Percentiles rank a stretch among this genome's conserved stretches.
These are phyloP conservation scores for Lichenostomus cassidix DNA, from an alignment of 2,113 vertebrate genomes.

Conservation along the genomic window DNA sequence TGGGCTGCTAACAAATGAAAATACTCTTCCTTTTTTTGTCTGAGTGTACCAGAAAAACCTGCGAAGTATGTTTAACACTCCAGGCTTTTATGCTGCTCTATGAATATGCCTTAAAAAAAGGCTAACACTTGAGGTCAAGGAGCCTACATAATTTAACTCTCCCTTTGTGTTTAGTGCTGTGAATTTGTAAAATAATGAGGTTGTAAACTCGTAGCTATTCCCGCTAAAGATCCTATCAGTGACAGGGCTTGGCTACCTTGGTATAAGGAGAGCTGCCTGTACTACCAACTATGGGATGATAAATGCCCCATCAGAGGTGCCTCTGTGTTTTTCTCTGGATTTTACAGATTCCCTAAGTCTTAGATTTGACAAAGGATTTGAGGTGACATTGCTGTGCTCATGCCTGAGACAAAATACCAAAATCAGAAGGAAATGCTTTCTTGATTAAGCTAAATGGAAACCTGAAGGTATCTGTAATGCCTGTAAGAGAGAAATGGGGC, in stretches of 20 bases:
- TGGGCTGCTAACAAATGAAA: not conserved
- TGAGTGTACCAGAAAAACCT: not conserved
- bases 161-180: not conserved
- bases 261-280: not conserved
- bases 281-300: rapidly evolving
- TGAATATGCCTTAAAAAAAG: not conserved
- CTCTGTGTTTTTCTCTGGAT: not conserved
- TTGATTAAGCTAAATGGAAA: not conserved
- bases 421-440: not conserved
- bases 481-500: not conserved
- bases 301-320: not conserved
- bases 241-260: not conserved
- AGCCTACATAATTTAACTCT: not conserved
- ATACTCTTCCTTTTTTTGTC: not conserved
- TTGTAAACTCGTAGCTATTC: not conserved
- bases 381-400: not conserved
- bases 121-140: not conserved
- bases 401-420: not conserved
- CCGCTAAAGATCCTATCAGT: not conserved
- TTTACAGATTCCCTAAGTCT: not conserved
- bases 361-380: not conserved
- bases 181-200: not conserved
- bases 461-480: not conserved
- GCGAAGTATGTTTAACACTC: not conserved
- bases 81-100: not conserved